Evolutionary conservation across 2,113 vertebrate species (phyloP), one percentile per base, ranked within the genome.

Genomic region (Bagarius yarrelli): DNA sequence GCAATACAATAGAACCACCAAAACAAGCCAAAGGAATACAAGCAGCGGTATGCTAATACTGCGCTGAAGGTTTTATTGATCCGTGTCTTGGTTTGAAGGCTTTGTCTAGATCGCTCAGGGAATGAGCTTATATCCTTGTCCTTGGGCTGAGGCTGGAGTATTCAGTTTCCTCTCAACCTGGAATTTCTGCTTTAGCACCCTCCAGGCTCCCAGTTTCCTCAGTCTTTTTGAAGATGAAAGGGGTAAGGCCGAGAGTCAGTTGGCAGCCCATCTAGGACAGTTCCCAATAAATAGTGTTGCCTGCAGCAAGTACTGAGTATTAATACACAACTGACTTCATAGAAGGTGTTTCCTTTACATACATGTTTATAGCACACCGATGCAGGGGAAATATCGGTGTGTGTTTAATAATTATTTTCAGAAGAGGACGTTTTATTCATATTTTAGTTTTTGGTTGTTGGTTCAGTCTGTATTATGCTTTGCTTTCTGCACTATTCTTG

Each of bases 321-420:
- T 89, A 81, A 88, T 89, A 76, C 78, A 79, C 84, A 86, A 82
- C 85, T 83, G 80, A 80, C 87, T 81, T 87, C 67, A 73, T 84
- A 88, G 89, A 87, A 76, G 44, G 23, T 16, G 50, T 64, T 84
- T 71, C 59, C 67, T 63, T 61, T 76, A 40, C 70, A 56, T 73
- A 71, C 69, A 70, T 57, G 21, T 83, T 75, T 61, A 70, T 13
- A 55, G 44, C 77, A 73, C 55, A 34, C 47, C 11, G 19, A 61
- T 34, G 8, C 14, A 11, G 50, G 40, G 12, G 59, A 47, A 47
- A 47, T 47, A 25, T 36, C 30, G 40, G 36, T 67, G 13, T 53
- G 13, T 40, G 44, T 78, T 59, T 27, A 55, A 61, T 59, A 9
- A 61, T 40, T 34, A 32, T 75, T 76, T 63, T 61, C 60, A 23